A percentile compares a stretch with the other conserved stretches of the same genome.
Evolutionary conservation across 2,113 vertebrate genomes (phyloP).

Genomic region (Crotalus horridus): DNA sequence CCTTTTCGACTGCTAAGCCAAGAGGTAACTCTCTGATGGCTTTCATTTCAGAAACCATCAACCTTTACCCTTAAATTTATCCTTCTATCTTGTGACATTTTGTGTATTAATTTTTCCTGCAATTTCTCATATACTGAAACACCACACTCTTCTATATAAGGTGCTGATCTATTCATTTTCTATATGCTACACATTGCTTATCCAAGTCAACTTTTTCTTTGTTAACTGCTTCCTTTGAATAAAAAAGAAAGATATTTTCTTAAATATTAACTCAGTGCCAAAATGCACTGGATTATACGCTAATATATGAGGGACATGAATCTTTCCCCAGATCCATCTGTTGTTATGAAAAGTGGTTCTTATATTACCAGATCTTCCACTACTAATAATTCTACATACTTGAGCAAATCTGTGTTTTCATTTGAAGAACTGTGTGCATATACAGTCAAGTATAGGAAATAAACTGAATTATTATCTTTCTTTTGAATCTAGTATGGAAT

Average conservation of each 20-base stretch:
- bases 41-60: conserved; percentile 8
- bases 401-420: background rate
- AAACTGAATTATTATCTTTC: background rate
- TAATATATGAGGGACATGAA: background rate
- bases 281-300: background rate
- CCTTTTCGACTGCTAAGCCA: background rate
- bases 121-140: background rate
- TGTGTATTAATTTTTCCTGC: conserved; percentile 2
- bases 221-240: background rate
- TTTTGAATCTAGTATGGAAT: background rate
- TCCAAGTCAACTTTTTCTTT: background rate
- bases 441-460: background rate
- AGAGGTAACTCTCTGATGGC: background rate
- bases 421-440: background rate
- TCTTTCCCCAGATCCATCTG: background rate
- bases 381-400: background rate
- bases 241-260: background rate
- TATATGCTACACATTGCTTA: background rate
- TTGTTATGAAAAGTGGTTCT: background rate
- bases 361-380: background rate
- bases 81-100: conserved; percentile 6
- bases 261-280: background rate
- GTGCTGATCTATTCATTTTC: background rate
- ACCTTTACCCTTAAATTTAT: conserved; percentile 16
- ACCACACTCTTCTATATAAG: background rate